Base-by-base conservation (phyloP, 2,113 vertebrate species). In the Siniperca chuatsi region DNA sequence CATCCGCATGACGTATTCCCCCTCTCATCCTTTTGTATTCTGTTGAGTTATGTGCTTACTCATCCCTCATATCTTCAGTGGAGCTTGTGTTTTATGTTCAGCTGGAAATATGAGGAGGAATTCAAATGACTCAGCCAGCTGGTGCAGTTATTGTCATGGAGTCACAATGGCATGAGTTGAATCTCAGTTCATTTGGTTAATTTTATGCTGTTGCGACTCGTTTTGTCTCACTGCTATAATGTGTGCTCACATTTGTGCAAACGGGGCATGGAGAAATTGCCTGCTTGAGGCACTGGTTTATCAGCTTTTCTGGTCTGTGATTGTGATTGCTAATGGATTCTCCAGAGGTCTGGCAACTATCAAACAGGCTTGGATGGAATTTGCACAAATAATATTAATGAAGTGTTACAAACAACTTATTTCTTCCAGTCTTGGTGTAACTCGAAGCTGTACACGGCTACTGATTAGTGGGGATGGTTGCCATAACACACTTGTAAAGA, bases 311-410 rank as follows among this genome's bases (percentile, higher is more conserved):
- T 79, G 46, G 35, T 83, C 76, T 73, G 58, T 83, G 81, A 86
- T 82, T 84, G 81, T 78, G 74, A 83, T 89, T 78, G 81, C 75
- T 75, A 91, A 90, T 86, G 72, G 84, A 82, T 87, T 82, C 75
- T 90, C 61, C 50, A 71, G 58, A 71, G 67, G 42, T 89, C 76
- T 76, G 75, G 72, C 40, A 25, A 76, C 72, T 42, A 75, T 71
- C 80, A 84, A 74, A 70, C 50, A 33, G 44, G 48, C 72, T 67
- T 18, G 52, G 29, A 35, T 78, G 44, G 62, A 73, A 85, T 83
- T 78, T 78, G 78, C 42, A 75, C 69, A 61, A 85, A 72, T 79
- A 68, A 29, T 74, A 70, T 82, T 85, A 90, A 81, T 87, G 72
- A 72, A 79, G 71, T 78, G 71, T 78, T 68, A 42, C 25, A 74